phyloP scores from a whole-genome alignment of 2,888 invertebrate species.

The Dione juno region DNA sequence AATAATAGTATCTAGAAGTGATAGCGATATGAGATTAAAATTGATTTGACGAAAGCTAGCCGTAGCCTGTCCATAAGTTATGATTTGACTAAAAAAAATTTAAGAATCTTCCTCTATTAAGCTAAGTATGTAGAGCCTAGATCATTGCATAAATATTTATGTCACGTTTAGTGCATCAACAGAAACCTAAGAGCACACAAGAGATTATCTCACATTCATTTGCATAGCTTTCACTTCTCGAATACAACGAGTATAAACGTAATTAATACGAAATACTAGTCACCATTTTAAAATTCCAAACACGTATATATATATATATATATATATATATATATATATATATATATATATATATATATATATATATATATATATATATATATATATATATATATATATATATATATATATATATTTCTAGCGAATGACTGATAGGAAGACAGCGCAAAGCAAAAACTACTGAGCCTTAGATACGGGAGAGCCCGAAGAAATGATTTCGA shows the following conservation, averaged over 20 bases:
- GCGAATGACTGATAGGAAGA: no score
- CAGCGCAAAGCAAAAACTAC: no score
- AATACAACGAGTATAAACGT: conserved; percentile 36
- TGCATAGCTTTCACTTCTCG: conserved; percentile 44
- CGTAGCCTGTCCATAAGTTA: neutral
- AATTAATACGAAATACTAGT: conserved; percentile 27
- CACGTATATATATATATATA: no score
- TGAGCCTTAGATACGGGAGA: no score
- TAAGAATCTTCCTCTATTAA: neutral
- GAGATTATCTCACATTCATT: conserved; percentile 38
- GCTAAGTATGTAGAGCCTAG: conserved; percentile 7
- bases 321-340: no score
- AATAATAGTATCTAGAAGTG: neutral
- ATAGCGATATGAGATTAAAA: no score
- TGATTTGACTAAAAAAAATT: neutral
- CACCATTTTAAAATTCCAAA: neutral
- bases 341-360: no score
- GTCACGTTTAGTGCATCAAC: conserved; percentile 44
- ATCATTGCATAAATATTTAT: conserved; percentile 40
- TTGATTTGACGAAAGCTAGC: no score
- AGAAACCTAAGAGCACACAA: conserved; percentile 42
- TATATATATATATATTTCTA: no score
- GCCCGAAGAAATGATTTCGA: no score
- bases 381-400: no score
- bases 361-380: no score